Evolutionary conservation across 2,113 vertebrate genomes (phyloP).

Genomic region (Zosterops japonicus): DNA sequence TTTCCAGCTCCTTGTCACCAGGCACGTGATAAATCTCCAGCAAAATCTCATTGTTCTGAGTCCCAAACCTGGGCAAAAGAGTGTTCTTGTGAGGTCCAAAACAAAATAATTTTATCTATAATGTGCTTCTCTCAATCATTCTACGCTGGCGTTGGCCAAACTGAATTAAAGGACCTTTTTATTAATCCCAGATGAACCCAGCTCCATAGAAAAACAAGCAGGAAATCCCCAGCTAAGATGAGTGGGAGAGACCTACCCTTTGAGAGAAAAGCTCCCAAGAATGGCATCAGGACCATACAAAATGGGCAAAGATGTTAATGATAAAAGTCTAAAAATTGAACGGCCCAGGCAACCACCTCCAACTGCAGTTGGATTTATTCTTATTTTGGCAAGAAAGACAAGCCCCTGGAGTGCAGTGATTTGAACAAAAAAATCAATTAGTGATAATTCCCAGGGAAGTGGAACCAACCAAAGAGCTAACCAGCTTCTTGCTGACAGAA

Average conservation of each 20-base stretch:
- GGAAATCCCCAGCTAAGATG: neutral
- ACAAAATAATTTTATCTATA: constrained; percentile 11
- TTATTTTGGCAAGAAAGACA: constrained; percentile 27
- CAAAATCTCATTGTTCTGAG: constrained; percentile 9
- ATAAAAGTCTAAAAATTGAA: neutral
- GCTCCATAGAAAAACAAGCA: neutral
- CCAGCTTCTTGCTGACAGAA: constrained; percentile 30
- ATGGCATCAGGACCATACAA: neutral
- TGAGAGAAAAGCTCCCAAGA: neutral
- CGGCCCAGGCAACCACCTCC: neutral
- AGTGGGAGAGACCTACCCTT: neutral
- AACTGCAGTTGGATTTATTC: neutral
- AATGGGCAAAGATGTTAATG: neutral
- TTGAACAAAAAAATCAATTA: constrained; percentile 13
- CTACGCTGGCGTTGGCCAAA: neutral
- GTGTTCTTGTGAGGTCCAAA: constrained; percentile 25
- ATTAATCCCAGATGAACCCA: constrained; percentile 48
- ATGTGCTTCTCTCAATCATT: neutral
- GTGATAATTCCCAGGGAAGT: constrained; percentile 13
- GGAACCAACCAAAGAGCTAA: constrained; percentile 33
- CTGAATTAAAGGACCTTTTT: constrained; percentile 25
- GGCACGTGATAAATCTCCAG: constrained; percentile 47
- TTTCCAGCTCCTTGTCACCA: constrained; percentile 38
- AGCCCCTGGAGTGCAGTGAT: neutral
- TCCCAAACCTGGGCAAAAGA: constrained; percentile 13